These are phyloP conservation scores for Ceyx margarethae DNA, from an alignment of 2,113 vertebrate genomes.

Conservation along the genomic window DNA sequence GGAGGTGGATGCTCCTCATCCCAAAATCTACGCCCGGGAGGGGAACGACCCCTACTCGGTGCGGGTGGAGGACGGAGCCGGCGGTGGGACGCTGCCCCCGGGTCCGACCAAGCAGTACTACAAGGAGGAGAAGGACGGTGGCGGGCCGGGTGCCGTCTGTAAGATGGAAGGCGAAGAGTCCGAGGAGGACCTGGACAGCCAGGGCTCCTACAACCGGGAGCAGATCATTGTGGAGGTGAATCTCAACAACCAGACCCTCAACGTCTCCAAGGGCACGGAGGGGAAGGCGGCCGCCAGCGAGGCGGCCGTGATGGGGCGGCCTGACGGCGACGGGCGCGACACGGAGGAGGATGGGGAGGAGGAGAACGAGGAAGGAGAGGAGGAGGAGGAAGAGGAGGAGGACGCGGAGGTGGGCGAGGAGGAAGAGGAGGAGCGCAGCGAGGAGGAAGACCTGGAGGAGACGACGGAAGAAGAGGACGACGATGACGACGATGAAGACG, in stretches of 20 bases:
- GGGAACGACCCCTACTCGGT: slow-evolving; percentile 85
- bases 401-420: slow-evolving; percentile 69
- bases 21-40: slow-evolving; percentile 86
- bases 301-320: slow-evolving; percentile 55
- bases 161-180: slow-evolving; percentile 81
- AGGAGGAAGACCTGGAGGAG: slow-evolving; percentile 76
- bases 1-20: slow-evolving; percentile 80
- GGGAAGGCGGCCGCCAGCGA: slow-evolving; percentile 73
- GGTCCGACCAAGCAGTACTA: slow-evolving; percentile 83
- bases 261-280: slow-evolving; percentile 90
- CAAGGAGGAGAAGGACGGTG: slow-evolving; percentile 82
- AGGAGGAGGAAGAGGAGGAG: slow-evolving; percentile 74
- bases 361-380: slow-evolving; percentile 68
- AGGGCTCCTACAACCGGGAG: slow-evolving; percentile 82
- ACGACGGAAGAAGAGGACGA: slow-evolving; percentile 78
- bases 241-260: slow-evolving; percentile 96
- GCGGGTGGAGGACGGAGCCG: slow-evolving; percentile 81
- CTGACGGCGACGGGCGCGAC: slow-evolving; percentile 17
- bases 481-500: slow-evolving; percentile 52
- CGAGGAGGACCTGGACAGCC: slow-evolving; percentile 73
- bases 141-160: slow-evolving; percentile 61
- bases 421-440: slow-evolving; percentile 76
- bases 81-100: background rate
- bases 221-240: slow-evolving; percentile 99
- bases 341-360: slow-evolving; percentile 63